phyloP scores from a whole-genome alignment of 2,113 vertebrate species.

The Salvelinus namaycush region DNA sequence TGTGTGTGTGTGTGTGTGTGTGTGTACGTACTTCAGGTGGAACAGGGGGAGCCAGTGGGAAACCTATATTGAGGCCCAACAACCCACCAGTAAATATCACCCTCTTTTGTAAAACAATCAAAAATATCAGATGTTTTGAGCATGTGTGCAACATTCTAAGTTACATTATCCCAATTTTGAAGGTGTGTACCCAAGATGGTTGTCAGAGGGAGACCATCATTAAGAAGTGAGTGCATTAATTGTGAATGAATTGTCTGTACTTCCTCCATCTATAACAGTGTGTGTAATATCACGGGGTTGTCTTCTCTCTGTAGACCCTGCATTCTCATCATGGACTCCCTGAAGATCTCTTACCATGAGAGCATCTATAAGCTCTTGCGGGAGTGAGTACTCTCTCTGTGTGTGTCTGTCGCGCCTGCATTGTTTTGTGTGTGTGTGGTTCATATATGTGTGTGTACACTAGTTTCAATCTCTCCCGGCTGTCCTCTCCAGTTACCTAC shows the following conservation, averaged over 20 bases:
- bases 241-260: neutral
- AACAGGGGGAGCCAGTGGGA: neutral
- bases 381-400: conserved; percentile 79
- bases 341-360: conserved; percentile 82
- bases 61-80: neutral
- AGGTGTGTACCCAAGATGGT: conserved; percentile 65
- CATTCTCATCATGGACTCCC: conserved; percentile 90
- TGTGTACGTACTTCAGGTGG: conserved; percentile 29
- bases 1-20: neutral
- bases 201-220: conserved; percentile 39
- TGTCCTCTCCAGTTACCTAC: conserved; percentile 81
- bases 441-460: neutral
- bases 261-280: neutral
- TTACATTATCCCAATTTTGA: neutral
- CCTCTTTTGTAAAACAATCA: neutral
- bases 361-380: conserved; percentile 84
- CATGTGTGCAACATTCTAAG: neutral
- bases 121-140: neutral
- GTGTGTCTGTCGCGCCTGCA: conserved; percentile 63
- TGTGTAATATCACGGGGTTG: neutral
- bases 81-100: conserved; percentile 42
- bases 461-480: neutral
- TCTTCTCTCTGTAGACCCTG: conserved; percentile 78
- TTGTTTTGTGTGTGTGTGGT: conserved; percentile 38
- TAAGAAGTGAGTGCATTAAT: conserved; percentile 59